Evolutionary conservation across 2,113 vertebrate genomes (phyloP), one percentile per base, ranked within the genome.

Genomic region (Sardina pilchardus): DNA sequence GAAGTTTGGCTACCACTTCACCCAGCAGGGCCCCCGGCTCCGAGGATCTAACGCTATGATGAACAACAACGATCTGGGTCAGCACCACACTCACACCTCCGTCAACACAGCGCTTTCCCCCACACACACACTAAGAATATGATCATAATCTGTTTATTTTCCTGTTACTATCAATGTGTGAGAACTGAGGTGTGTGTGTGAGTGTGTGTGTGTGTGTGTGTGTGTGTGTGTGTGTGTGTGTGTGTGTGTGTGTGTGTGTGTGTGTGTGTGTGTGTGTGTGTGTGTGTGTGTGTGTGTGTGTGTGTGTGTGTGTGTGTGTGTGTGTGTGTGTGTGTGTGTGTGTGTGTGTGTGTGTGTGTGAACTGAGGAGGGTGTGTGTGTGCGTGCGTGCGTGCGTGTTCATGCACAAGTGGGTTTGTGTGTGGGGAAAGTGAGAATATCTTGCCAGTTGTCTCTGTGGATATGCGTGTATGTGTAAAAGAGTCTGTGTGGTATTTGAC

Each of bases 1-100:
- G 90, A 99, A 96, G 92, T 99, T 99, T 0, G 98, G 98, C 43
- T 99, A 99, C 94, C 97, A 99, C 88, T 99, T 99, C 90, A 99
- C 98, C 48, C 98, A 99, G 93, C 98, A 99, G 94, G 98, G 98
- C 4, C 98, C 98, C 0, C 96, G 98, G 86, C 96, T 99, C 75
- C 95, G 98, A 0, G 96, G 97, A 2, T 98, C 98, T 85, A 99
- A 99, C 0, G 97, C 98, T 67, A 98, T 99, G 97, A 99, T 99
- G 98, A 99, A 89, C 92, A 99, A 99, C 95, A 99, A 99, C 0
- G 98, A 99, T 91, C 93, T 99, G 82, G 98, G 98, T 99, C 92
- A 95, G 97, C 89, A 81, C 34, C 44, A 4, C 16, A 34, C 84
- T 82, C 63, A 71, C 63, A n/a, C 89, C 82, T 39, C 44, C 3